phyloP scores from a whole-genome alignment of 30 jellyfish, hydroid and myxozoan species.

The Aurelia coerulea region DNA sequence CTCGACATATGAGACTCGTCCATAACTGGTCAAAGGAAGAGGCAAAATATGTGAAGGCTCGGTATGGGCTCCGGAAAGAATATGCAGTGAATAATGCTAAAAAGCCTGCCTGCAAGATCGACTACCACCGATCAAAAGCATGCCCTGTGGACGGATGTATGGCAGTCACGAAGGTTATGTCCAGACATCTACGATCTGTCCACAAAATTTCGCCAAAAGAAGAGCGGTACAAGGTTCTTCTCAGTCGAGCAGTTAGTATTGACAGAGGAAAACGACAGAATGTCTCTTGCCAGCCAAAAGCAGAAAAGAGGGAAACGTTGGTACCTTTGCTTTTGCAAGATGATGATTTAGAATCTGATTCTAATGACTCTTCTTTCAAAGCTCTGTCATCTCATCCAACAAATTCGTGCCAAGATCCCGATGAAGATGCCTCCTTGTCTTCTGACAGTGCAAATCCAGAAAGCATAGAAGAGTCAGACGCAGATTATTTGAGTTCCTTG shows the following conservation, averaged over 20 bases:
- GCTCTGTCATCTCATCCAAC: conserved; percentile 27
- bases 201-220: conserved; percentile 34
- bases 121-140: conserved; percentile 32
- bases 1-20: conserved; percentile 42
- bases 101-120: conserved; percentile 6
- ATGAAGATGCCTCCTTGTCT: not conserved
- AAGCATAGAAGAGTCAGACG: conserved; percentile 9
- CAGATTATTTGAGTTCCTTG: conserved; percentile 10
- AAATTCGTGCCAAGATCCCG: not conserved
- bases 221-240: conserved; percentile 12
- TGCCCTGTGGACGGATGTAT: conserved; percentile 57
- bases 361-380: conserved; percentile 40
- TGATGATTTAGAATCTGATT: conserved; percentile 27
- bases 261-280: conserved; percentile 12
- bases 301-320: conserved; percentile 18
- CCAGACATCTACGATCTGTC: conserved; percentile 46
- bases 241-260: conserved; percentile 39
- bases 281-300: not conserved
- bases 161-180: conserved; percentile 34
- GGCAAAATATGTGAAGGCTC: conserved; percentile 48
- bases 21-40: conserved; percentile 48
- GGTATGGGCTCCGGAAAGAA: conserved; percentile 34
- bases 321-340: conserved; percentile 16
- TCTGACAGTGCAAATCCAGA: not conserved
- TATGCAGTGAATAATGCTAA: conserved; percentile 8